These are phyloP conservation scores for Hyles euphorbiae DNA, from an alignment of 1,140 invertebrate species.

Conservation along the genomic window DNA sequence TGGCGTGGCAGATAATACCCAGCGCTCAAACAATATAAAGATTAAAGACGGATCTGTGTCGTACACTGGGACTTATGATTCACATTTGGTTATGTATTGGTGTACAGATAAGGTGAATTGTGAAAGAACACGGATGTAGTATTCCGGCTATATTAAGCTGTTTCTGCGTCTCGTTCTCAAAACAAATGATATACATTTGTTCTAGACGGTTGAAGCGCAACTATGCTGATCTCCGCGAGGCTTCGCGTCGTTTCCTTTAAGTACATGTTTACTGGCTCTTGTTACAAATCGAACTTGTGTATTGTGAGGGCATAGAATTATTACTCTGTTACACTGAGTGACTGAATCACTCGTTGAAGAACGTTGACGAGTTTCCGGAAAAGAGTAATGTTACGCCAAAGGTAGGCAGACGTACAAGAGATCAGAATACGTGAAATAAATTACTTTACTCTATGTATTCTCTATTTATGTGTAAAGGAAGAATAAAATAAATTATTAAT, in stretches of 20 bases:
- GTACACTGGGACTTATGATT: not conserved
- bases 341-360: too few species aligned
- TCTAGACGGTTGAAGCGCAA: constrained; percentile 33
- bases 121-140: not conserved
- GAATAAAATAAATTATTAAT: too few species aligned
- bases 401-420: too few species aligned
- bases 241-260: constrained; percentile 26
- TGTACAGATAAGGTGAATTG: too few species aligned
- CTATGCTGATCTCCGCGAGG: constrained; percentile 28
- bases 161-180: constrained; percentile 22
- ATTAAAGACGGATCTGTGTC: not conserved
- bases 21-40: too few species aligned
- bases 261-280: constrained; percentile 25
- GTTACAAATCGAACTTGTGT: constrained; percentile 30
- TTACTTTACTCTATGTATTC: too few species aligned
- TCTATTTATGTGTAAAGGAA: too few species aligned
- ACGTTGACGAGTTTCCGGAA: too few species aligned
- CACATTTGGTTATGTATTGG: too few species aligned
- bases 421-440: too few species aligned
- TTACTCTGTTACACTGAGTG: constrained; percentile 1
- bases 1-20: too few species aligned
- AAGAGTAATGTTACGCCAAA: too few species aligned
- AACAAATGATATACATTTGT: constrained; percentile 55
- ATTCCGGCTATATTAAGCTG: constrained; percentile 29
- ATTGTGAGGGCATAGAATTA: constrained; percentile 21